phyloP scores from a whole-genome alignment of 2,888 invertebrate genomes.

The Dorcus parallelipipedus region DNA sequence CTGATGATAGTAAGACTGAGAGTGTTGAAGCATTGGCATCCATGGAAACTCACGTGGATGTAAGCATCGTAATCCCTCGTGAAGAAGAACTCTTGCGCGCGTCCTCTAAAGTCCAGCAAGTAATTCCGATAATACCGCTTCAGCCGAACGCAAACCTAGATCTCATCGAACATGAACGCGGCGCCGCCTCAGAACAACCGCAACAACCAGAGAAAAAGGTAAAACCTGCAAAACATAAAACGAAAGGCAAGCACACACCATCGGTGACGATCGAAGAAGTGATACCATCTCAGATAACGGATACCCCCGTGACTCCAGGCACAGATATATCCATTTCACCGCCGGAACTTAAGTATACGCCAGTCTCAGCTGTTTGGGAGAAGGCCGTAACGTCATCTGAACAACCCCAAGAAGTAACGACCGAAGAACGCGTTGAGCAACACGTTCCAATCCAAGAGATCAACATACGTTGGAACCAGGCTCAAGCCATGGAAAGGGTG shows the following conservation, averaged over 20 bases:
- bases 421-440: conserved; percentile 13
- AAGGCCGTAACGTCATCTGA: conserved; percentile 21
- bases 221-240: conserved; percentile 31
- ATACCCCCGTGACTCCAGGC: conserved; percentile 52
- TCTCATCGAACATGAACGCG: conserved; percentile 5
- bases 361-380: conserved; percentile 30
- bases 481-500: conserved; percentile 55
- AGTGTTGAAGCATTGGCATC: not conserved
- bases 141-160: too few relatives aligned
- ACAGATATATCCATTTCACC: conserved; percentile 44
- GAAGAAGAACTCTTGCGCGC: not conserved
- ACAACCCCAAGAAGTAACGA: conserved; percentile 32
- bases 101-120: too few relatives aligned
- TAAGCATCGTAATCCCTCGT: conserved; percentile 6
- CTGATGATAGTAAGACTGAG: not conserved
- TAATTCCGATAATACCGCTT: too few relatives aligned
- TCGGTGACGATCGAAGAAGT: conserved; percentile 56
- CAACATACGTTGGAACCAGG: conserved; percentile 52
- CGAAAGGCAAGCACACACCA: conserved; percentile 46
- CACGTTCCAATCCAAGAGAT: conserved; percentile 39
- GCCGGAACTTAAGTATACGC: conserved; percentile 35
- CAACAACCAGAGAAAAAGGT: conserved; percentile 10
- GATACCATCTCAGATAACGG: conserved; percentile 47
- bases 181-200: conserved; percentile 1
- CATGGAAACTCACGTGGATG: conserved; percentile 9